Conservation (phyloP, 2,797 vertebrate species). For the Morus bassanus region DNA sequence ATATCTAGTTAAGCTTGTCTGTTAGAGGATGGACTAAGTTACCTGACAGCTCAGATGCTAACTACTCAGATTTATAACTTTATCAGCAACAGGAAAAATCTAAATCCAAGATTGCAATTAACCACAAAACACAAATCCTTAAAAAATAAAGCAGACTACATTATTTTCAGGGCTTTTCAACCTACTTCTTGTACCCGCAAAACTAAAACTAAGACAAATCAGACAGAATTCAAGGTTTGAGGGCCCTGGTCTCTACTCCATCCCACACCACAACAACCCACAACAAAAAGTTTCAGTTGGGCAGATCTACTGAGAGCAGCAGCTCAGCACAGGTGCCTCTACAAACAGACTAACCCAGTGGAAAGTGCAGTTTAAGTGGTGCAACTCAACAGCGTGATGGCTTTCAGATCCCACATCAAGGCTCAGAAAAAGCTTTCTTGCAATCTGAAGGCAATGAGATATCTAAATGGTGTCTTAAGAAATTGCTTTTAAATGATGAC, state of each 20-base stretch:
- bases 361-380: not conserved
- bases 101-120: not conserved
- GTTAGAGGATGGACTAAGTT: not conserved
- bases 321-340: constrained; percentile 23
- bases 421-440: not conserved
- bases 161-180: not conserved
- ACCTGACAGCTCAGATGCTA: not conserved
- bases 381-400: not conserved
- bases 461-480: not conserved
- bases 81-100: not conserved
- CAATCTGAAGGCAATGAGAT: not conserved
- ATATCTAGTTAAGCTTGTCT: not conserved
- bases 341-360: not conserved
- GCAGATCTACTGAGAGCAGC: not conserved
- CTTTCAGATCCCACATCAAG: constrained; percentile 9
- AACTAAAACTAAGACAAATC: not conserved
- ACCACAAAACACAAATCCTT: not conserved
- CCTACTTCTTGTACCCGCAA: not conserved
- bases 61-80: not conserved
- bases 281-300: constrained; percentile 17
- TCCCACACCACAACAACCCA: not conserved
- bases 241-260: not conserved
- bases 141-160: not conserved
- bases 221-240: not conserved
- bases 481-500: not conserved